Evolutionary conservation across 2,113 vertebrate genomes (phyloP).

Genomic region (Pipa parva): DNA sequence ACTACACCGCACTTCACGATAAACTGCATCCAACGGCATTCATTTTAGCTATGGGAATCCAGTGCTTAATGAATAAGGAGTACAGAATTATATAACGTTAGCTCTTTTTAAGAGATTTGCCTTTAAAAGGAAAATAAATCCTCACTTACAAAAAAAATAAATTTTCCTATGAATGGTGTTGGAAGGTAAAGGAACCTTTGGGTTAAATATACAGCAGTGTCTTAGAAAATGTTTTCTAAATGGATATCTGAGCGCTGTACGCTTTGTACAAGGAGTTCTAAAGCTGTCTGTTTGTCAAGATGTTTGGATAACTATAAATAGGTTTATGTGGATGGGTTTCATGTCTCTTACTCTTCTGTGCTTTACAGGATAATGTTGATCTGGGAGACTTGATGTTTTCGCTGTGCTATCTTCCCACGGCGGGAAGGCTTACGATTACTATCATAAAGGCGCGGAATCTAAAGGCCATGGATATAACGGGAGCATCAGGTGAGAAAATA

Average conservation of each 20-base stretch:
- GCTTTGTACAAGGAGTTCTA: background rate
- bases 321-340: background rate
- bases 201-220: too few relatives aligned
- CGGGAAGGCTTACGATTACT: slow-evolving; percentile 93
- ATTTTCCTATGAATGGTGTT: too few relatives aligned
- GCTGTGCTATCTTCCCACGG: slow-evolving; percentile 95
- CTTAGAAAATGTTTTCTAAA: too few relatives aligned
- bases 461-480: slow-evolving; percentile 98
- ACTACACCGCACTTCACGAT: too few relatives aligned
- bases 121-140: too few relatives aligned
- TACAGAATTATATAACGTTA: too few relatives aligned
- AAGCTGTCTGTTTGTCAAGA: background rate
- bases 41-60: too few relatives aligned
- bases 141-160: too few relatives aligned
- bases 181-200: too few relatives aligned
- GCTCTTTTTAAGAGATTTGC: too few relatives aligned
- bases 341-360: slow-evolving; percentile 35
- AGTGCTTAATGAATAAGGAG: too few relatives aligned
- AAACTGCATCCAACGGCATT: too few relatives aligned
- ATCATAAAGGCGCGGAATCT: slow-evolving; percentile 96
- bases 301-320: background rate
- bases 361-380: slow-evolving; percentile 89
- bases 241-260: background rate
- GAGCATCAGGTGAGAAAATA: slow-evolving; percentile 82
- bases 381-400: slow-evolving; percentile 98